Conservation (phyloP, 2,113 vertebrate genomes). For the Serinus canaria region DNA sequence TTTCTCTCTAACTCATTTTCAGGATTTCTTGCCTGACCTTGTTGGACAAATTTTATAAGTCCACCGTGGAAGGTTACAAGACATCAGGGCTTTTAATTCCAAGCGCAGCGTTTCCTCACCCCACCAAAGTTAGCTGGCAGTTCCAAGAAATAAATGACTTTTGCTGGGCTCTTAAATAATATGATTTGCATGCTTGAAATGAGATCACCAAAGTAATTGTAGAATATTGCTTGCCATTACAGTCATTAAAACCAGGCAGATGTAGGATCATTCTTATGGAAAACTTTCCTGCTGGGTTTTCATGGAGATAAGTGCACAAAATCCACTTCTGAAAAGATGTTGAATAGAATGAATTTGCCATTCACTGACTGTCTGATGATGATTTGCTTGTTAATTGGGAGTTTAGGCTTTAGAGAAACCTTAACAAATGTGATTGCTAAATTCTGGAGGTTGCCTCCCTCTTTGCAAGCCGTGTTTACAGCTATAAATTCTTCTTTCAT, state of each 20-base stretch:
- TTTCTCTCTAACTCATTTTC: not conserved
- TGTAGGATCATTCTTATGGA: constrained; percentile 78
- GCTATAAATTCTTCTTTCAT: constrained; percentile 70
- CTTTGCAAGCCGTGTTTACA: constrained; percentile 63
- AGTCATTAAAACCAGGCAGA: constrained; percentile 80
- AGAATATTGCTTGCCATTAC: constrained; percentile 79
- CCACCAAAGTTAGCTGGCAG: constrained; percentile 60
- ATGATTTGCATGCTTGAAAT: constrained; percentile 79
- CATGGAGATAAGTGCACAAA: constrained; percentile 81
- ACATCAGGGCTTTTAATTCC: constrained; percentile 48
- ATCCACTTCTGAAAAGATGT: constrained; percentile 80
- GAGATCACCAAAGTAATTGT: constrained; percentile 76
- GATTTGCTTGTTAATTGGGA: constrained; percentile 82
- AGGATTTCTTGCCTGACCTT: constrained; percentile 53
- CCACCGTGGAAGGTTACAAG: not conserved
- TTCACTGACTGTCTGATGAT: constrained; percentile 80
- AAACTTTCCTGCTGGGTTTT: constrained; percentile 82
- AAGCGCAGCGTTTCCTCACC: not conserved
- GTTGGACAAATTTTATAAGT: constrained; percentile 39
- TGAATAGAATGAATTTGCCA: constrained; percentile 81
- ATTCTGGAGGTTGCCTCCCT: constrained; percentile 71
- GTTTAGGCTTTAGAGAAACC: constrained; percentile 78
- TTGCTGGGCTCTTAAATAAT: constrained; percentile 74
- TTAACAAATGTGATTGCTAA: constrained; percentile 81
- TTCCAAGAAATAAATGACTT: constrained; percentile 75